Conservation (phyloP, 2,113 vertebrate species). For the Erythrolamprus reginae region DNA sequence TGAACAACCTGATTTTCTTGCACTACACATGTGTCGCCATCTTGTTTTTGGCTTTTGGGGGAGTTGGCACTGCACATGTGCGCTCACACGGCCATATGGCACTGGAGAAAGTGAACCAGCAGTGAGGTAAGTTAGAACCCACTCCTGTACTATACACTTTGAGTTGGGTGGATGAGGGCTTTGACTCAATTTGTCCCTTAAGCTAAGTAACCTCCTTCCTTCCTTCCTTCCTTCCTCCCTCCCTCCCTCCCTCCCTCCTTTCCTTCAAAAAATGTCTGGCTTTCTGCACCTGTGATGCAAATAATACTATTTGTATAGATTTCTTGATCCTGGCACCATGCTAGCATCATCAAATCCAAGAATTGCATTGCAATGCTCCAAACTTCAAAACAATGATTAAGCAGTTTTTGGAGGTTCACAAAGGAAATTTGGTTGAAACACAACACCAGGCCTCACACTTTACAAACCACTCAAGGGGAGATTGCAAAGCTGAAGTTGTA, state of each 20-base stretch:
- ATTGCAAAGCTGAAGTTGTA: not conserved
- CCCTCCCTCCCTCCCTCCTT: no score
- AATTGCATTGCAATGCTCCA: not conserved
- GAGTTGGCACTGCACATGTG: no score
- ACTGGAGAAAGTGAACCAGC: no score
- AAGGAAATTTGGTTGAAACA: not conserved
- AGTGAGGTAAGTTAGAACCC: no score
- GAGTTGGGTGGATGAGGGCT: not conserved
- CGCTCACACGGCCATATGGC: no score
- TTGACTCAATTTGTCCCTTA: not conserved
- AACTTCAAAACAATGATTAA: not conserved
- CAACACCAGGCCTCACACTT: not conserved
- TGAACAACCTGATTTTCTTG: no score
- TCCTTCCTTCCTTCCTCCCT: not conserved
- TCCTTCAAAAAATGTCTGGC: not conserved
- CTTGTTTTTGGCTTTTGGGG: no score
- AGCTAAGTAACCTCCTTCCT: not conserved
- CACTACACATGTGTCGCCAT: no score
- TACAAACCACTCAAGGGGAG: not conserved
- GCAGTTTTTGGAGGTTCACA: not conserved
- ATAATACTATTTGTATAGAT: not conserved
- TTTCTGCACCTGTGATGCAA: not conserved
- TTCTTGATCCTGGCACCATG: not conserved
- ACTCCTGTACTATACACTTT: not conserved
- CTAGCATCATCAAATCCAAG: not conserved